Base-by-base conservation (phyloP, 1,140 invertebrate genomes). In the Lysiphlebus fabarum region DNA sequence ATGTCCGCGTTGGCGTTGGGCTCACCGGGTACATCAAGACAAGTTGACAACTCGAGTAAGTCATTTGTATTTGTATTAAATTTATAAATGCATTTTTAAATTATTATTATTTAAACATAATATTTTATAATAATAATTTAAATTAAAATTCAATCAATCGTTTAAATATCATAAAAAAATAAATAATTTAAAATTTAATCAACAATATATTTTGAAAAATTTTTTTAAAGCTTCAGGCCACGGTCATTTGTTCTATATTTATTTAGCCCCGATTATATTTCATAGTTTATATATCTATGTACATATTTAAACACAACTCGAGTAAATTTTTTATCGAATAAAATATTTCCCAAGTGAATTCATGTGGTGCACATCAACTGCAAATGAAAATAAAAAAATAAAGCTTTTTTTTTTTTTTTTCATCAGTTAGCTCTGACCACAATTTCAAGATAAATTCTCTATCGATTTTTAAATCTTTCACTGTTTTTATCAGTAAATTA, bases 1-100 rank as follows among this genome's bases (percentile, higher is more conserved):
- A 49, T 37, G 1, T 55, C 47, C 53, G 56, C 55, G n/a, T 45
- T 33, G 56, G 56, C 55, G n/a, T 45, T 33, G 58, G 58, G 59
- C 51, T 57, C 63, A 40, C 62, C 68, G 53, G 65, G 68, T 57
- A 65, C 62, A 26, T 66, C 66, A 17, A 68, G 63, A 58, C 64
- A 68, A 37, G 37, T 60, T 53, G 62, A 66, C 45, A 63, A 65
- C 56, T 26, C 17, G 17, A 60, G 67, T 67, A 58, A 71, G 67
- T 70, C 37, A 6, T 26, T 26, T 26, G 17, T 26, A 26, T 26
- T 26, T 4, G 17, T 26, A 26, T 26, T 26, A 26, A n/a, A 26
- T 26, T 26, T n/a, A n/a, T n/a, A n/a, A n/a, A n/a, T n/a, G n/a
- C n/a, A n/a, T n/a, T n/a, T n/a, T n/a, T n/a, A n/a, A n/a, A n/a